Evolutionary conservation across 2,888 invertebrate species (phyloP), one percentile per base, ranked within the genome.

Genomic region (Drosophila ezoana): DNA sequence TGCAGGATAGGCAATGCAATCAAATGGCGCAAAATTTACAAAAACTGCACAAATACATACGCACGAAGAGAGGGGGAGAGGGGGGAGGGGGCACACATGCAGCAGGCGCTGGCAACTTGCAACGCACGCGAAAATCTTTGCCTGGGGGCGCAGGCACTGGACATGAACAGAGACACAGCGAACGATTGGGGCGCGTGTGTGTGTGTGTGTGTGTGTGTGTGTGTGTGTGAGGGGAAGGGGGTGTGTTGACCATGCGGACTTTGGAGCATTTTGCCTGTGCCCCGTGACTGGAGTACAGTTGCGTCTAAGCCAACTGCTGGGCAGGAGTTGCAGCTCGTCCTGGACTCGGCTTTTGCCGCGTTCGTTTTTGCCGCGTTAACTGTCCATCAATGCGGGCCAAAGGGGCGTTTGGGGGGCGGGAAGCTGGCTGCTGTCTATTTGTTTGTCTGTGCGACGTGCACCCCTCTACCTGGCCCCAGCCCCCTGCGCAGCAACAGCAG

Each of bases 361-460:
- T 89, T 89, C 85, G 79, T 86, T 86, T 86, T 86, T 84, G 81
- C 89, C 86, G 88, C 86, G 86, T 86, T 86, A 86, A 87, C 89
- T 86, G 86, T 86, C 86, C 85, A 86, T 86, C 86, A 86, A 87
- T 86, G 87, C 82, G 81, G 45, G 51, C 52, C 20, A 20, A 4
- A 32, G 33, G 16, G 40, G 6, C n/a, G n/a, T n/a, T n/a, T n/a
- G 6, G 13, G 18, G 6, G 13, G 40, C 2, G 14, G 20, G 23
- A 14, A 5, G 23, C 23, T 13, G n/a, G 40, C 62, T 48, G 56
- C 47, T 67, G 78, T 78, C 72, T 73, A 81, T 72, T 73, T 87
- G 76, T 81, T 72, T 76, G 78, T 87, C 57, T 72, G 74, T 47
- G 18, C 18, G 28, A 28, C 20, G 35, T 32, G 20, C 72, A 82